Base-by-base conservation (phyloP, 2,888 invertebrate genomes). In the Hyposoter didymator region DNA sequence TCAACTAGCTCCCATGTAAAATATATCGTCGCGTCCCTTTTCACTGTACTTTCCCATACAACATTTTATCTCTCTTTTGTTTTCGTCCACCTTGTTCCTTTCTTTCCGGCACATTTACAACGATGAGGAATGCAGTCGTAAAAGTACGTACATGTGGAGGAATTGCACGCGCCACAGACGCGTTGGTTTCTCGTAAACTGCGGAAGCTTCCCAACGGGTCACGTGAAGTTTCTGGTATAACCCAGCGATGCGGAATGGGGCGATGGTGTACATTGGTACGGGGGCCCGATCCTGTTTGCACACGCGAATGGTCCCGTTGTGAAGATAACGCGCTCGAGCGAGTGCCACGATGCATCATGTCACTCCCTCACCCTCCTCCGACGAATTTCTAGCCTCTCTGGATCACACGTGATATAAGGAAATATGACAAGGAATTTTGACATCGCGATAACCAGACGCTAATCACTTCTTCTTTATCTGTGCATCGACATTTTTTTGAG, bases 241-340 rank as follows among this genome's bases (percentile, higher is more conserved):
- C 67, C 59, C 74, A 59, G 78, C 66, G 28, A 79, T 79, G 78
- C 83, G 78, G 67, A 79, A 84, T 67, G 78, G 67, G 74, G 74
- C 74, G 81, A 84, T 79, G 73, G 73, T 84, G 73, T 74, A 84
- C 81, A 81, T 81, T 67, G 81, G 81, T 69, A 81, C 74, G 55
- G 67, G 55, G 67, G 74, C 55, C 73, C 74, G 49, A 67, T 78
- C 66, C 78, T 39, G 83, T 78, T 84, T 79, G 69, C 73, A 79
- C 78, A 74, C 78, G 78, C 74, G 83, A 84, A 84, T 84, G 52
- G 74, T 69, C 59, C 83, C 78, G 62, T 74, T 59, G 78, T 66
- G 69, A 49, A 84, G 83, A 84, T 84, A 84, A 79, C 83, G 78
- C 83, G 83, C 35, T 79, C 74, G 83, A 84, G 78, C 83, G 78